Conservation (phyloP, 2,113 vertebrate genomes). For the Rhinogobius similis region DNA sequence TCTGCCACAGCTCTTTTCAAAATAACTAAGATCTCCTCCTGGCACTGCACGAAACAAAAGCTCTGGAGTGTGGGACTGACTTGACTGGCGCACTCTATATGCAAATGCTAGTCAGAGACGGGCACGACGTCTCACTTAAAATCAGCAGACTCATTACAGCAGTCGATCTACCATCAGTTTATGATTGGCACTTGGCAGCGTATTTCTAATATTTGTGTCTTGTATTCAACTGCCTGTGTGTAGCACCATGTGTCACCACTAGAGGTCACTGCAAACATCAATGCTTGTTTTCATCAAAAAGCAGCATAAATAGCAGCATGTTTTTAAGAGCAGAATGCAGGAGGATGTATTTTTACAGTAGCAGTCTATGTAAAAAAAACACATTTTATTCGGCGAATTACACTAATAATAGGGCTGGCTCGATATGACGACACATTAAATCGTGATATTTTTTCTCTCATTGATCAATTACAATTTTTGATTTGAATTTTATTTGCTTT, state of each 20-base stretch:
- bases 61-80: background rate
- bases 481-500: too few species aligned
- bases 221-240: background rate
- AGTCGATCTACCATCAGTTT: background rate
- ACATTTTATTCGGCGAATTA: too few species aligned
- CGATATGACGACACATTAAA: too few species aligned
- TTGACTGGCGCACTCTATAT: constrained; percentile 4
- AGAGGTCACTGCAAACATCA: constrained; percentile 23
- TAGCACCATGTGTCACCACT: constrained; percentile 20
- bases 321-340: background rate
- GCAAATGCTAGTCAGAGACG: background rate
- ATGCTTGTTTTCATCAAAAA: background rate
- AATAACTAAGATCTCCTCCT: constrained; percentile 20
- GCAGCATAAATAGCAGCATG: background rate
- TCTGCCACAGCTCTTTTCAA: constrained; percentile 44
- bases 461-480: too few species aligned
- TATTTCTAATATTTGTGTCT: background rate
- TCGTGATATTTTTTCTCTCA: too few species aligned
- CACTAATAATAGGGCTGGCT: too few species aligned
- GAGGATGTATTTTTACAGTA: background rate
- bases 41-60: constrained; percentile 20
- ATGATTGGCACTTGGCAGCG: background rate
- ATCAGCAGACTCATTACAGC: background rate
- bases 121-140: background rate
- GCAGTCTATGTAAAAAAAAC: background rate